phyloP scores from a whole-genome alignment of 2,113 vertebrate genomes.

The Euleptes europaea region DNA sequence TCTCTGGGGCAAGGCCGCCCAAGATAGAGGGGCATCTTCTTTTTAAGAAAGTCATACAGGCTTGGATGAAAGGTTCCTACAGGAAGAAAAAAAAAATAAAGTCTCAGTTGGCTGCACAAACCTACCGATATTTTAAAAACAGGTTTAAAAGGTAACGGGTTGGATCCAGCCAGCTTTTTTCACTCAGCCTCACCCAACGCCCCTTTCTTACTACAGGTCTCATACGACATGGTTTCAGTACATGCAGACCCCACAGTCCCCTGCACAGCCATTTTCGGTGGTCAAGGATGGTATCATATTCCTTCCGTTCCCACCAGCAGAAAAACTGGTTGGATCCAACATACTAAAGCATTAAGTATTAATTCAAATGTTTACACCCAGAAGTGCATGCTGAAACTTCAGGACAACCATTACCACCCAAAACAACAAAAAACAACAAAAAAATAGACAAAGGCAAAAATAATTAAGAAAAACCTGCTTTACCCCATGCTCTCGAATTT shows the following conservation, averaged over 20 bases:
- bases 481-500: slow-evolving; percentile 99
- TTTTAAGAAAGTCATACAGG: slow-evolving; percentile 98
- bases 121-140: slow-evolving; percentile 10
- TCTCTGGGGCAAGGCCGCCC: slow-evolving; percentile 95
- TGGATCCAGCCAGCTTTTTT: no score
- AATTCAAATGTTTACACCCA: slow-evolving; percentile 21
- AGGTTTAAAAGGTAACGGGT: neutral
- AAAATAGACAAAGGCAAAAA: slow-evolving; percentile 8
- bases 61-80: slow-evolving; percentile 98
- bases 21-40: slow-evolving; percentile 97
- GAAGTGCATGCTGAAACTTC: slow-evolving; percentile 25
- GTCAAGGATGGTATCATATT: no score
- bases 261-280: no score
- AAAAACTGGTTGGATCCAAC: slow-evolving; percentile 40
- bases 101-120: slow-evolving; percentile 26
- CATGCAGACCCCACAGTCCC: no score
- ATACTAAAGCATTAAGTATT: slow-evolving; percentile 26
- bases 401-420: slow-evolving; percentile 29
- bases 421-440: slow-evolving; percentile 35
- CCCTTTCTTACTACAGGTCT: no score
- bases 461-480: slow-evolving; percentile 68
- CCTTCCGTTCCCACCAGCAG: no score
- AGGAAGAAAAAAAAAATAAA: slow-evolving; percentile 9
- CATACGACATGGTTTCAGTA: no score
- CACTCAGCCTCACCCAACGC: no score